These are phyloP conservation scores for Danio choprae DNA, from an alignment of 2,797 vertebrate species.

Conservation along the genomic window DNA sequence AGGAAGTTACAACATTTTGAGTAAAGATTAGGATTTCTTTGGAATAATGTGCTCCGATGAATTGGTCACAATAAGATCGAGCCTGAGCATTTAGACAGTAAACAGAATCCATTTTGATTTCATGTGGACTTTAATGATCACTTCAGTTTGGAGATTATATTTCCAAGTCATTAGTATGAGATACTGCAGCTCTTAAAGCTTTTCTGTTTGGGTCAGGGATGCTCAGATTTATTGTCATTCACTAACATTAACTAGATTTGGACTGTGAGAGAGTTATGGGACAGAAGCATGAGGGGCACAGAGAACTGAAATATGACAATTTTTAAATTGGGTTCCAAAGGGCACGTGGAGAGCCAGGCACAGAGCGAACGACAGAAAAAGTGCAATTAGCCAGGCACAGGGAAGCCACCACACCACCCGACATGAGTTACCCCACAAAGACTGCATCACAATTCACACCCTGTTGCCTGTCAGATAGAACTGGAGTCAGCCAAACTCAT, in stretches of 20 bases:
- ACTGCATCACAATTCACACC: slow-evolving; percentile 77
- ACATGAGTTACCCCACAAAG: slow-evolving; percentile 76
- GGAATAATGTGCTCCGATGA: neutral
- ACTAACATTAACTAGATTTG: slow-evolving; percentile 23
- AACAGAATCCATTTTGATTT: slow-evolving; percentile 22
- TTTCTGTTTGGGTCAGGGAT: slow-evolving; percentile 9
- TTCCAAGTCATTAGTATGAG: slow-evolving; percentile 18
- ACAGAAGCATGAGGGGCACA: slow-evolving; percentile 56
- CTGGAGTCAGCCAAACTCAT: slow-evolving; percentile 65
- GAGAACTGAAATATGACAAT: slow-evolving; percentile 69
- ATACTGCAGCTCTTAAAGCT: slow-evolving; percentile 24
- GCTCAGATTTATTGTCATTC: slow-evolving; percentile 21
- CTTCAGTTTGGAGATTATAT: slow-evolving; percentile 33
- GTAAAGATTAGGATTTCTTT: slow-evolving; percentile 14
- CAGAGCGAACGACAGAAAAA: slow-evolving; percentile 65
- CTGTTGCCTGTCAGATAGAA: slow-evolving; percentile 56
- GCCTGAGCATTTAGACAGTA: slow-evolving; percentile 2
- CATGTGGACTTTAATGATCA: slow-evolving; percentile 28
- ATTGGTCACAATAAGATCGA: neutral
- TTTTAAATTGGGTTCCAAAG: slow-evolving; percentile 69
- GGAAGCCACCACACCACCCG: slow-evolving; percentile 66
- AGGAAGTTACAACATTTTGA: neutral
- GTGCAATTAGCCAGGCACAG: slow-evolving; percentile 73
- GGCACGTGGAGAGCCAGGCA: slow-evolving; percentile 61
- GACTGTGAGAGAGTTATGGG: slow-evolving; percentile 56